Percentiles rank a stretch among this genome's conserved stretches.
These are phyloP conservation scores for Ctenodactylus gundi DNA, from an alignment of 2,113 vertebrate species.

Conservation along the genomic window DNA sequence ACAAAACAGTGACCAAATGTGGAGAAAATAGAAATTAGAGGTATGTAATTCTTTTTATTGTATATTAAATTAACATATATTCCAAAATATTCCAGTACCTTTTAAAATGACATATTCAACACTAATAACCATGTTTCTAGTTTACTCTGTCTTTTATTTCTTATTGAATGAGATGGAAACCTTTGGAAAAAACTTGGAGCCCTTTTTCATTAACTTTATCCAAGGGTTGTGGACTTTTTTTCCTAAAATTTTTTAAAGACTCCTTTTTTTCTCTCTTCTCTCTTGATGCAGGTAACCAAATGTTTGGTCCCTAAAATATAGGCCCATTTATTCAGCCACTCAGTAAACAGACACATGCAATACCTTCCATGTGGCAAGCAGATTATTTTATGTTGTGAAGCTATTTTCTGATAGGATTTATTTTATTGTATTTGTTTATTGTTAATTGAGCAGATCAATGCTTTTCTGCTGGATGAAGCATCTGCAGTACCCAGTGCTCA, in stretches of 20 bases:
- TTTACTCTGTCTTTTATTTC: not conserved
- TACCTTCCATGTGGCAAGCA: not conserved
- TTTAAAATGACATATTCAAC: not conserved
- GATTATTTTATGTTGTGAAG: not conserved
- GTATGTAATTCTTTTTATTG: not conserved
- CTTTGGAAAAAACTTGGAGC: not conserved
- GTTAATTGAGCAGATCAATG: not conserved
- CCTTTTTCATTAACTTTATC: not conserved
- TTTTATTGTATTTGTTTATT: not conserved
- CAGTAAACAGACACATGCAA: not conserved
- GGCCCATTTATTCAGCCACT: not conserved
- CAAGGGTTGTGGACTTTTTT: not conserved
- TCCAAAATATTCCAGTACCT: not conserved
- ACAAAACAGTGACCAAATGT: not conserved
- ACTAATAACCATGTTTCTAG: not conserved
- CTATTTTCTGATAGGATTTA: slow-evolving; percentile 24
- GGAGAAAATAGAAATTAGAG: not conserved
- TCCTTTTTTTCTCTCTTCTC: not conserved
- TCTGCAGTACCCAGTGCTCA: not conserved
- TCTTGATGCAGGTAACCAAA: not conserved
- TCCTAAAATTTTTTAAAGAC: not conserved
- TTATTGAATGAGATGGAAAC: not conserved
- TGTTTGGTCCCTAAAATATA: not conserved
- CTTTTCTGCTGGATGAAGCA: not conserved
- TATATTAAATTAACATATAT: not conserved